Base-by-base conservation (phyloP, 2,797 vertebrate genomes). In the Phaenicophaeus curvirostris region DNA sequence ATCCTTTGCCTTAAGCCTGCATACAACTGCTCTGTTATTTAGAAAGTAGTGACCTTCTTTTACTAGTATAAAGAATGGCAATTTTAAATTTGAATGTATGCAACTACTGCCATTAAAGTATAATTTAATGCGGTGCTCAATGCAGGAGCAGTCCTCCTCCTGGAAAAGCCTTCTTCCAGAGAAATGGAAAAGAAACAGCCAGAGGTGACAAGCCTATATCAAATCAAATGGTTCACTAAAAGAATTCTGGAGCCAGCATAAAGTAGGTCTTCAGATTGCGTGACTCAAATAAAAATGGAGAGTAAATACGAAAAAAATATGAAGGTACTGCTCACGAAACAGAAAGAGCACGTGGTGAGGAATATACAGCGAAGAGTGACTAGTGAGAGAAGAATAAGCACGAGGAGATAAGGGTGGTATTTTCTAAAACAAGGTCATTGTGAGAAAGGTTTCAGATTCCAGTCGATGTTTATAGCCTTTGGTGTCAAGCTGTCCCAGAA, bases 401-500 rank as follows among this genome's bases (percentile, higher is more conserved):
- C 3, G 4, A 84, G 71, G 58, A 90, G 92, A 90, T 72, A 96
- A 95, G 94, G 95, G 80, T 41, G 80, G 55, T 69, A 54, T 91
- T 96, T 92, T 77, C 68, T 61, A 92, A 96, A 97, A 92, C 92
- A 97, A 97, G 96, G 97, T 96, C 95, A 94, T 68, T 90, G 94
- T 74, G 92, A 84, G 84, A 91, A 87, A 63, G 87, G 88, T 87
- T 95, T 97, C 77, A 69, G 84, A 96, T 96, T 96, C 85, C 93
- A 91, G 88, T 65, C 89, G 59, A 14, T 86, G 87, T 93, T 95
- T 97, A 92, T 95, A 90, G 91, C 79, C 93, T 90, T 96, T 92
- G 89, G 93, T 96, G 87, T 95, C 82, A 94, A 96, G 65, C 63
- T 94, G 95, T 95, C 94, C 84, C 79, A 85, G 83, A 94, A 87